Conservation (phyloP, 2,797 vertebrate species). For the Phyllotis vaccarum region DNA sequence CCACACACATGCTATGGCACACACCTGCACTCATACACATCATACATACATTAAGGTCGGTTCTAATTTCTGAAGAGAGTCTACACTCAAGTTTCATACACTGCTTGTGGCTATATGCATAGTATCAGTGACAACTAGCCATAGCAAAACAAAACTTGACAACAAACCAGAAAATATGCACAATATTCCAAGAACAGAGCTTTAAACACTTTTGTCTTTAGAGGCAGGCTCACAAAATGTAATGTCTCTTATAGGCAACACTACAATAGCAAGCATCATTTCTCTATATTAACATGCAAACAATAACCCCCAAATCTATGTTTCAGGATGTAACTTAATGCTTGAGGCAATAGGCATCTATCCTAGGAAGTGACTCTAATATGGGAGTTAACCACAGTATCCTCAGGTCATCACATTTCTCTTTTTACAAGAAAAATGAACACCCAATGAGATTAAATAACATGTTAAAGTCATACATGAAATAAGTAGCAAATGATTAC, state of each 20-base stretch:
- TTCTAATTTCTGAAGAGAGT: conserved; percentile 7
- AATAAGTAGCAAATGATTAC: conserved; percentile 48
- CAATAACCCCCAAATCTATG: background rate
- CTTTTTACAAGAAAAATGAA: conserved; percentile 55
- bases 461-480: background rate
- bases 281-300: background rate
- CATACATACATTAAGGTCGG: background rate
- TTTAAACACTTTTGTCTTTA: background rate
- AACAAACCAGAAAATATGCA: conserved; percentile 21
- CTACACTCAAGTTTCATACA: background rate
- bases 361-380: background rate
- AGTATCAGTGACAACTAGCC: background rate
- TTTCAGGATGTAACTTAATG: background rate
- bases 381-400: background rate
- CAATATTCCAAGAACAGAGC: background rate
- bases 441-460: conserved; percentile 20
- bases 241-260: background rate
- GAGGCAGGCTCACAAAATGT: background rate
- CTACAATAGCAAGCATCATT: background rate
- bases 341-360: background rate
- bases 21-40: background rate
- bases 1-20: background rate
- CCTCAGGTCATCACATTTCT: background rate
- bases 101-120: conserved; percentile 3
- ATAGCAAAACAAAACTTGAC: conserved; percentile 36